Percentiles rank a stretch among this genome's conserved stretches.
phyloP scores from a whole-genome alignment of 2,797 vertebrate genomes.

The Tangara arthus region DNA sequence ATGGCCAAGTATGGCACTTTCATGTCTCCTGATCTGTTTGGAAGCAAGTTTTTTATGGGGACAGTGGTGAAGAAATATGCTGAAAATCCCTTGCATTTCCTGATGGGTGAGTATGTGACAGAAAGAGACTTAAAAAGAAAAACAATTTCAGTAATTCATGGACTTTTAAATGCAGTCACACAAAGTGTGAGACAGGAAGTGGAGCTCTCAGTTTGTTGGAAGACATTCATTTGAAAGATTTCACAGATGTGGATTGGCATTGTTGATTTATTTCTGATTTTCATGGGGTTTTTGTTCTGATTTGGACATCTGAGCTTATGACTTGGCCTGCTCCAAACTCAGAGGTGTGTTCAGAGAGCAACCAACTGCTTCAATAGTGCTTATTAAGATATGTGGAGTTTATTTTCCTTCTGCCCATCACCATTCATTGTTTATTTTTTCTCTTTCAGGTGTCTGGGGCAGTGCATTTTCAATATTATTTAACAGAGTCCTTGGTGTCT shows the following conservation, averaged over 20 bases:
- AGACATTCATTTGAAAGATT: not conserved
- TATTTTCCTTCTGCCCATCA: not conserved
- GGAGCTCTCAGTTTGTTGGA: not conserved
- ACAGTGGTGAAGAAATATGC: constrained; percentile 89
- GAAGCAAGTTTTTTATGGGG: constrained; percentile 99
- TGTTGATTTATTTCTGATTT: not conserved
- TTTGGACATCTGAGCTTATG: not conserved
- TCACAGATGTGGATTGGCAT: not conserved
- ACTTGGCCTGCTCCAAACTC: not conserved
- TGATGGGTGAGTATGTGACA: constrained; percentile 87
- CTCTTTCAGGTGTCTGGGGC: constrained; percentile 90
- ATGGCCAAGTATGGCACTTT: constrained; percentile 99
- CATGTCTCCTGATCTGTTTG: constrained; percentile 93
- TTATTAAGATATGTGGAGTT: not conserved
- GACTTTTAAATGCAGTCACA: not conserved
- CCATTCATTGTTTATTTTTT: not conserved
- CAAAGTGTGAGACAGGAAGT: not conserved
- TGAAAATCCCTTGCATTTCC: constrained; percentile 95
- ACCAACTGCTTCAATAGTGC: not conserved
- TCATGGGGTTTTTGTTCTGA: not conserved
- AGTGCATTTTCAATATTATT: constrained; percentile 98
- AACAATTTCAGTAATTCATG: not conserved
- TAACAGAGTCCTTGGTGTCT: constrained; percentile 94
- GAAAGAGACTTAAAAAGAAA: not conserved
- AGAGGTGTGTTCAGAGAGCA: not conserved